These are phyloP conservation scores for Streblospio benedicti DNA, from an alignment of 1,140 invertebrate genomes.

Conservation along the genomic window DNA sequence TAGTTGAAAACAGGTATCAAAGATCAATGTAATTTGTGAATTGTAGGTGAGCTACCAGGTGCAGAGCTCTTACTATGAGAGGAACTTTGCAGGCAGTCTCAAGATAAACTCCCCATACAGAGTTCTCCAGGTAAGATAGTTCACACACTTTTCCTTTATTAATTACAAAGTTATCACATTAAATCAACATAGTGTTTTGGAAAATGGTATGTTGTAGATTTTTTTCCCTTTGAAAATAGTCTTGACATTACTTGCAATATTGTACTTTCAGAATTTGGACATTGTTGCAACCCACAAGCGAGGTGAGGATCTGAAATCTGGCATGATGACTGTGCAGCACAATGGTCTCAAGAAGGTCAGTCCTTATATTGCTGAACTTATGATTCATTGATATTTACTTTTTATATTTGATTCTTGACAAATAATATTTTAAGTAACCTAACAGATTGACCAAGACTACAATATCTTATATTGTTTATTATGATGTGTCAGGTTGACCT, in stretches of 20 bases:
- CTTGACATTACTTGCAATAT: conserved; percentile 13
- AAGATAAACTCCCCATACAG: conserved; percentile 22
- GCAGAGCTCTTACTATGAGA: conserved; percentile 9
- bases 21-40: too few species aligned
- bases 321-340: conserved; percentile 26
- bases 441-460: background rate
- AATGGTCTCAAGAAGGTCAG: conserved; percentile 18
- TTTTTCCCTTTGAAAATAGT: conserved; percentile 22
- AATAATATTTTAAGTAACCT: background rate
- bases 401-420: too few species aligned
- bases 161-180: too few species aligned
- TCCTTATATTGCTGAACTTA: too few species aligned
- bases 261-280: conserved; percentile 18
- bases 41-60: too few species aligned
- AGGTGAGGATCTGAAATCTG: conserved; percentile 12
- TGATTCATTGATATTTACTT: too few species aligned
- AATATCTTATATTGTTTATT: background rate
- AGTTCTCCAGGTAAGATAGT: too few species aligned
- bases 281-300: conserved; percentile 11
- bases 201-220: too few species aligned
- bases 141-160: too few species aligned
- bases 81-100: conserved; percentile 21
- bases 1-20: too few species aligned
- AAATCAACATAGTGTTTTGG: too few species aligned
- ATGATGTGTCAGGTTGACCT: conserved; percentile 1